These are phyloP conservation scores for Agrotis ipsilon DNA, from an alignment of 2,888 invertebrate species.

Conservation along the genomic window DNA sequence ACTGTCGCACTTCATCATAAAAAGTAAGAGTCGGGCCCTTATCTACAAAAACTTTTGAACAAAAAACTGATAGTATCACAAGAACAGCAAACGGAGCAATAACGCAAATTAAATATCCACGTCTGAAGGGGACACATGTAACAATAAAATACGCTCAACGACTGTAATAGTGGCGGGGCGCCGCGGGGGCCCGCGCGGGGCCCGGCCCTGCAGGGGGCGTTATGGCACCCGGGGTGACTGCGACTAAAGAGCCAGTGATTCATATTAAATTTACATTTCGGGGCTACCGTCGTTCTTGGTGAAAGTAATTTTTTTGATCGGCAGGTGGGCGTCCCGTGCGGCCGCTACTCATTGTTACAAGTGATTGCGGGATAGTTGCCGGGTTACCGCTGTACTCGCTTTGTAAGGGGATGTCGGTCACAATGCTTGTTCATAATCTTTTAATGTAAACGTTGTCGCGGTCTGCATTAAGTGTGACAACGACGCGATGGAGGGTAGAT, in stretches of 20 bases:
- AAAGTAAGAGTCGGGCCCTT: not conserved
- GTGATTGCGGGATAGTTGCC: slow-evolving; percentile 34
- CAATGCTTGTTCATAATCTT: not conserved
- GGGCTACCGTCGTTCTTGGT: slow-evolving; percentile 37
- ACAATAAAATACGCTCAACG: slow-evolving; percentile 62
- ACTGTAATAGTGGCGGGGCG: slow-evolving; percentile 51
- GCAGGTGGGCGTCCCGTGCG: slow-evolving; percentile 3
- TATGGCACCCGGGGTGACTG: slow-evolving; percentile 58
- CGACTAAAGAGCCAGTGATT: slow-evolving; percentile 62
- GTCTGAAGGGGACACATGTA: slow-evolving; percentile 57
- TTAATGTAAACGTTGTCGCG: slow-evolving; percentile 8
- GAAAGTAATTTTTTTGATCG: slow-evolving; percentile 31
- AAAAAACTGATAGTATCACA: slow-evolving; percentile 15
- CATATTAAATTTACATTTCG: slow-evolving; percentile 66
- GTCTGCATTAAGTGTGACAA: slow-evolving; percentile 1
- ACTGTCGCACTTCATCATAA: not conserved
- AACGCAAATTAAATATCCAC: slow-evolving; percentile 56
- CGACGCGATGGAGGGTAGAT: slow-evolving; percentile 12
- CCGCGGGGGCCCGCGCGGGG: slow-evolving; percentile 1
- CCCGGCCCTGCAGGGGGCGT: slow-evolving; percentile 33
- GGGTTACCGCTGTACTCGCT: not conserved
- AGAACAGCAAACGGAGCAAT: slow-evolving; percentile 38
- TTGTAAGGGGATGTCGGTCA: slow-evolving; percentile 19
- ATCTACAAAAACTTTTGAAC: not conserved
- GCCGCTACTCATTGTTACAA: slow-evolving; percentile 18